Percentiles rank a stretch among this genome's conserved stretches.
These are phyloP conservation scores for Maconellicoccus hirsutus DNA, from an alignment of 1,140 invertebrate genomes.

Conservation along the genomic window DNA sequence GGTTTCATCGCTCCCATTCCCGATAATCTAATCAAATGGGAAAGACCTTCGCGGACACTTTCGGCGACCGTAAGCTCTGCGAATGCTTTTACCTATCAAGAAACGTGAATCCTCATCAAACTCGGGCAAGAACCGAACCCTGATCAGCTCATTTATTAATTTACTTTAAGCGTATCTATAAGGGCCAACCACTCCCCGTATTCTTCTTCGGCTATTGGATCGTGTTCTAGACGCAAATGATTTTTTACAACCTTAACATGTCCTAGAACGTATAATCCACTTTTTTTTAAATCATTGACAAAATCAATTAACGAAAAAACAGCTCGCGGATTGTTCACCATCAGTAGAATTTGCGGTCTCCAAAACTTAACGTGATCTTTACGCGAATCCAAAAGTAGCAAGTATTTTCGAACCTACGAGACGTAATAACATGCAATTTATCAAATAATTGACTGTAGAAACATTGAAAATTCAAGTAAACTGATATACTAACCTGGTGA, in stretches of 20 bases:
- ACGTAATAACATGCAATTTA: too few species aligned
- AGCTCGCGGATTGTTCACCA: constrained; percentile 84
- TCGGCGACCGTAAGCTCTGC: constrained; percentile 83
- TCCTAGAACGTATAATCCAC: constrained; percentile 88
- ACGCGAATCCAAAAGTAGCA: constrained; percentile 85
- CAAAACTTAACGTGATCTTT: constrained; percentile 99
- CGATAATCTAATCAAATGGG: constrained; percentile 81
- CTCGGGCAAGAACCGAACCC: too few species aligned
- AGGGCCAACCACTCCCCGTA: constrained; percentile 77
- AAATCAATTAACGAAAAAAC: constrained; percentile 87
- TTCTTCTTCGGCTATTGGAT: constrained; percentile 56
- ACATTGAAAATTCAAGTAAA: neutral
- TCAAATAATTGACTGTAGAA: too few species aligned
- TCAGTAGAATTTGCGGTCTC: constrained; percentile 90
- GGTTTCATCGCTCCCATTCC: constrained; percentile 98
- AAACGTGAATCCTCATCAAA: neutral
- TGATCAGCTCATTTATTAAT: neutral
- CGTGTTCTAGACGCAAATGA: constrained; percentile 41
- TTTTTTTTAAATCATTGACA: constrained; percentile 97
- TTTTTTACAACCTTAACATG: constrained; percentile 66
- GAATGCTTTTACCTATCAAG: constrained; percentile 78
- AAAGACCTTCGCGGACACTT: constrained; percentile 74
- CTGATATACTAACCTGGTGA: constrained; percentile 61
- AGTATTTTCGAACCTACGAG: constrained; percentile 84
- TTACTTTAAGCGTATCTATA: constrained; percentile 69